These are phyloP conservation scores for Malurus melanocephalus DNA, from an alignment of 2,113 vertebrate species.

Conservation along the genomic window DNA sequence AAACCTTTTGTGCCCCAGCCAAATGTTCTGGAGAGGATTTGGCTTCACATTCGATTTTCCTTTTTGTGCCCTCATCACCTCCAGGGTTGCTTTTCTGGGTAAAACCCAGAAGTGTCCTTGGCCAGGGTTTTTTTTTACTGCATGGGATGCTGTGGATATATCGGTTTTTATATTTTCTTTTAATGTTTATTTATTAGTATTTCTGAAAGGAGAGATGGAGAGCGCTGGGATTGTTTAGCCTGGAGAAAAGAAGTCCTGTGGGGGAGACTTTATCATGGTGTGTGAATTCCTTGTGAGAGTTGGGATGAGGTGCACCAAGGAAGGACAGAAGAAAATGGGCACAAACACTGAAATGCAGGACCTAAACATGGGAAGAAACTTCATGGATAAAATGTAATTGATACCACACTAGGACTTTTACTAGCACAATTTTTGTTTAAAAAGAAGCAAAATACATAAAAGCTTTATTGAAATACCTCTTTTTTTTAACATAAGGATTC, in stretches of 20 bases:
- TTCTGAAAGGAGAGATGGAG: background rate
- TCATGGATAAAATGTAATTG: too few relatives aligned
- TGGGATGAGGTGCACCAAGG: background rate
- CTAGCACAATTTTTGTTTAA: too few relatives aligned
- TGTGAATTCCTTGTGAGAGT: background rate
- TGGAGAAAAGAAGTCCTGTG: background rate
- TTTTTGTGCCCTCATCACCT: background rate
- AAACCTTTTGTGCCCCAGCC: background rate
- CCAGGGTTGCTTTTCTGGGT: background rate
- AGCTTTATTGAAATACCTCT: too few relatives aligned
- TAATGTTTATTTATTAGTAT: background rate
- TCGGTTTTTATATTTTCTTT: background rate
- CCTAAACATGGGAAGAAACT: background rate
- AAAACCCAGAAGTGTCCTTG: background rate
- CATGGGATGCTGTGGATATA: background rate
- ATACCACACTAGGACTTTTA: too few relatives aligned
- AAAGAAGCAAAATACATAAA: too few relatives aligned
- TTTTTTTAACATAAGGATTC: too few relatives aligned
- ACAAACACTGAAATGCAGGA: background rate
- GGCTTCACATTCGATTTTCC: background rate
- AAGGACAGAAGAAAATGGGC: background rate
- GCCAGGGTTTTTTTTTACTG: background rate
- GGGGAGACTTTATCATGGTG: background rate
- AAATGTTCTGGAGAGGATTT: background rate
- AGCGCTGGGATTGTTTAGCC: background rate